Percentiles rank a stretch among this genome's conserved stretches.
phyloP scores from a whole-genome alignment of 1,140 invertebrate genomes.

The Brachionus koreanus region DNA sequence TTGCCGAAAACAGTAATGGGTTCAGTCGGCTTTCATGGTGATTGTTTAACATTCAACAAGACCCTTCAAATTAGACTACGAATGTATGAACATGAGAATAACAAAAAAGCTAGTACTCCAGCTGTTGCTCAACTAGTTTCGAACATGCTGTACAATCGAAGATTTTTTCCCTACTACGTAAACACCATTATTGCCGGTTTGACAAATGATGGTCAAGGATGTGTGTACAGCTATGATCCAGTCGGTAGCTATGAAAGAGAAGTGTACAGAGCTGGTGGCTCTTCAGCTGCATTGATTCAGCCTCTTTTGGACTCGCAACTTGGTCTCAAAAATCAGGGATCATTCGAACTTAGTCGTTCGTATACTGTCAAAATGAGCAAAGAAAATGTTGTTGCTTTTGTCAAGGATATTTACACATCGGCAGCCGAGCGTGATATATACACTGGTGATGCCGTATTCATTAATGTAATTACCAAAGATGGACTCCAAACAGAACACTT shows the following conservation, averaged over 20 bases:
- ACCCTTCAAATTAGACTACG: conserved; percentile 39
- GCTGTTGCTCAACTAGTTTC: conserved; percentile 91
- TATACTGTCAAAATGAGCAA: conserved; percentile 52
- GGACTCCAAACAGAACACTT: conserved; percentile 59
- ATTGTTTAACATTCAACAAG: conserved; percentile 66
- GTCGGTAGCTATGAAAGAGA: conserved; percentile 83
- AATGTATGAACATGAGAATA: conserved; percentile 91
- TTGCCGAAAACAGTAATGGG: conserved; percentile 48
- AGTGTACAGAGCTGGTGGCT: conserved; percentile 77
- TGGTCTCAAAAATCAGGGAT: conserved; percentile 71
- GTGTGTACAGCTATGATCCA: conserved; percentile 91
- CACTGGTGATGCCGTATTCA: conserved; percentile 83
- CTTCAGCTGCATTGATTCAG: conserved; percentile 61
- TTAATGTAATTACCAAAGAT: conserved; percentile 84
- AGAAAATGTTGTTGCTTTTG: conserved; percentile 75
- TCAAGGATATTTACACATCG: conserved; percentile 93
- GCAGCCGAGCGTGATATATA: conserved; percentile 94
- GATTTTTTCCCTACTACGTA: conserved; percentile 98
- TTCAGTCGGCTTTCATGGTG: conserved; percentile 35
- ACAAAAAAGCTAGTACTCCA: conserved; percentile 83
- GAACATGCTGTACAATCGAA: conserved; percentile 87
- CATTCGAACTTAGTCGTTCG: conserved; percentile 52
- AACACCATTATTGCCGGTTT: conserved; percentile 86
- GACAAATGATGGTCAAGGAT: conserved; percentile 72
- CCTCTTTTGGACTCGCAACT: conserved; percentile 64